These are phyloP conservation scores for Apodemia mormo DNA, from an alignment of 2,888 invertebrate genomes.

Conservation along the genomic window DNA sequence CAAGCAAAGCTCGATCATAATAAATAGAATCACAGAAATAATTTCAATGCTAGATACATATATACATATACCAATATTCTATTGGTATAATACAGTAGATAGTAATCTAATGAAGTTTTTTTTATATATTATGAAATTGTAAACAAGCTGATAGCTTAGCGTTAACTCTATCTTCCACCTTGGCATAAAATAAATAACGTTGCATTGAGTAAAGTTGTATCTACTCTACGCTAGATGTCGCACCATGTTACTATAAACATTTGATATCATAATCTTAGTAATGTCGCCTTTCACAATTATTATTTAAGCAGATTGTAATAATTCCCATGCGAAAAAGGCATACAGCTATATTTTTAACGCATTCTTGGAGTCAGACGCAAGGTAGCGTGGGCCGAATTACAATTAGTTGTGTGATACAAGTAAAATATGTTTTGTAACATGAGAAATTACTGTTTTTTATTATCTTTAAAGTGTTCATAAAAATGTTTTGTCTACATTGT, in stretches of 20 bases:
- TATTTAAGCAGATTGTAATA: slow-evolving; percentile 56
- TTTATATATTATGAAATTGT: no score
- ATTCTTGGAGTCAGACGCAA: slow-evolving; percentile 53
- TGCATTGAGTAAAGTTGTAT: slow-evolving; percentile 1
- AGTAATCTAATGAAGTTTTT: no score
- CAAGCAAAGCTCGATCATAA: no score
- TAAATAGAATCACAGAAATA: no score
- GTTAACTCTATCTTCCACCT: no score
- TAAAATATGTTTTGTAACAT: slow-evolving; percentile 51
- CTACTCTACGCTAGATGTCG: slow-evolving; percentile 63
- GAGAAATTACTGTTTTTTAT: slow-evolving; percentile 41
- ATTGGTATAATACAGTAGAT: no score
- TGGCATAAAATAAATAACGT: no score
- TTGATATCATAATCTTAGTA: slow-evolving; percentile 49
- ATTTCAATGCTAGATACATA: no score
- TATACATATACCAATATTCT: no score
- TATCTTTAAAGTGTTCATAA: slow-evolving; percentile 14
- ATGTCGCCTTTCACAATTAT: slow-evolving; percentile 53
- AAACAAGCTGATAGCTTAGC: no score
- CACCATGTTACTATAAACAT: slow-evolving; percentile 22
- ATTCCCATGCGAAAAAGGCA: slow-evolving; percentile 61
- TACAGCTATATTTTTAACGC: slow-evolving; percentile 64
- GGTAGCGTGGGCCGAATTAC: slow-evolving; percentile 64
- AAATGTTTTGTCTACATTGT: slow-evolving; percentile 8
- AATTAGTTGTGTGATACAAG: slow-evolving; percentile 55